Conservation (phyloP, 1,140 invertebrate species). For the Neocloeon triangulifer region DNA sequence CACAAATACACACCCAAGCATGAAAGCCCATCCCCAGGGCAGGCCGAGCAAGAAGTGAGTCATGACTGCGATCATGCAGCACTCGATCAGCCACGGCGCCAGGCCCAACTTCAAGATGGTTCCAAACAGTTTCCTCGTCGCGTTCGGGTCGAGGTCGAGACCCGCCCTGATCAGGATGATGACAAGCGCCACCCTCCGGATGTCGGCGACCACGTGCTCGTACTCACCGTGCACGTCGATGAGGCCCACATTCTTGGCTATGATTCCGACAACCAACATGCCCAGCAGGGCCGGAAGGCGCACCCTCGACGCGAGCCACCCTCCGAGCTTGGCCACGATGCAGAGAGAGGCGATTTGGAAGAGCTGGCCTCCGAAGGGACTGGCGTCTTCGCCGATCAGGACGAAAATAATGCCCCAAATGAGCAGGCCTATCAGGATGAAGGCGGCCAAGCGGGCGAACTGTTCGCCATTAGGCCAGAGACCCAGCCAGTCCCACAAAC, state of each 20-base stretch:
- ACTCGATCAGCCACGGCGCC: conserved; percentile 70
- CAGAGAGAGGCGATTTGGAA: conserved; percentile 51
- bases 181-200: conserved; percentile 70
- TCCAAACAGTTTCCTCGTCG: conserved; percentile 52
- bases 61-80: conserved; percentile 35
- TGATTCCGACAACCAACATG: conserved; percentile 59
- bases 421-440: conserved; percentile 44
- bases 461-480: conserved; percentile 17
- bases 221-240: conserved; percentile 41
- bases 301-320: conserved; percentile 49
- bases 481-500: too few species aligned
- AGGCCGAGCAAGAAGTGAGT: conserved; percentile 52
- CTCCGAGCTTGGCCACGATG: conserved; percentile 57
- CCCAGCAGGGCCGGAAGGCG: conserved; percentile 67
- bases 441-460: conserved; percentile 41
- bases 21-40: conserved; percentile 70
- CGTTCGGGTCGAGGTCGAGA: conserved; percentile 68
- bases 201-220: conserved; percentile 29
- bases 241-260: conserved; percentile 55
- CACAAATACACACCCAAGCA: conserved; percentile 54
- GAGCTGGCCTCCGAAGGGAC: conserved; percentile 45
- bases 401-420: conserved; percentile 51
- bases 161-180: conserved; percentile 85
- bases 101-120: conserved; percentile 64
- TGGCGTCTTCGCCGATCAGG: conserved; percentile 46